Percentiles rank a stretch among this genome's conserved stretches.
Conservation (phyloP, 2,797 vertebrate species). For the Sebastiscus albofasciatus region DNA sequence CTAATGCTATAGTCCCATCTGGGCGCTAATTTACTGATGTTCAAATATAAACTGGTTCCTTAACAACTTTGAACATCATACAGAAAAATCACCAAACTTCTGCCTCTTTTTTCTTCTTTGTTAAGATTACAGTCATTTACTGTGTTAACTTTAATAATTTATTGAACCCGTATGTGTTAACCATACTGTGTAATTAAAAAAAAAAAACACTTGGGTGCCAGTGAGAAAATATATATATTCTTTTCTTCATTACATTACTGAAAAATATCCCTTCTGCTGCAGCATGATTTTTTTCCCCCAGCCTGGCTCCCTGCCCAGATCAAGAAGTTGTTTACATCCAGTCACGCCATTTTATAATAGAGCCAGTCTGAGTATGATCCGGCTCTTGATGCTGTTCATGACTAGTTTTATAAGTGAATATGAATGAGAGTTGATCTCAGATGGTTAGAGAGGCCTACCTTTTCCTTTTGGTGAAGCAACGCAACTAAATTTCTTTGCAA, state of each 20-base stretch:
- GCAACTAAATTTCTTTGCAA: background rate
- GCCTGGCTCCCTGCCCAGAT: constrained; percentile 43
- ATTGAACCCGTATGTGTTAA: background rate
- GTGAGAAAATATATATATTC: background rate
- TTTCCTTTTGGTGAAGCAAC: background rate
- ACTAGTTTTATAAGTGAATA: constrained; percentile 5
- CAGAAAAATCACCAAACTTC: background rate
- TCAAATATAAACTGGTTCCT: background rate
- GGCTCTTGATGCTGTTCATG: background rate
- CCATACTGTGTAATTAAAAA: background rate
- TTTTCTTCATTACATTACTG: constrained; percentile 18
- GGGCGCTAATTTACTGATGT: background rate
- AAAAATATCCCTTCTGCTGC: background rate
- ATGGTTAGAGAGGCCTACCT: background rate
- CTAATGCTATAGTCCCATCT: background rate
- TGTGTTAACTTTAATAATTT: background rate
- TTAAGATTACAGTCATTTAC: background rate
- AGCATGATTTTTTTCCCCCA: background rate
- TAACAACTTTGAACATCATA: background rate
- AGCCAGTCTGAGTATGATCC: background rate
- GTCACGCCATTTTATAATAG: constrained; percentile 18
- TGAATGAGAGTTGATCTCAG: background rate
- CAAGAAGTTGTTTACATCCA: constrained; percentile 36
- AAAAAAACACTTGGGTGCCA: background rate
- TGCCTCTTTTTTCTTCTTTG: background rate